phyloP scores from a whole-genome alignment of 2,113 vertebrate species.

The Ardeotis arabs region DNA sequence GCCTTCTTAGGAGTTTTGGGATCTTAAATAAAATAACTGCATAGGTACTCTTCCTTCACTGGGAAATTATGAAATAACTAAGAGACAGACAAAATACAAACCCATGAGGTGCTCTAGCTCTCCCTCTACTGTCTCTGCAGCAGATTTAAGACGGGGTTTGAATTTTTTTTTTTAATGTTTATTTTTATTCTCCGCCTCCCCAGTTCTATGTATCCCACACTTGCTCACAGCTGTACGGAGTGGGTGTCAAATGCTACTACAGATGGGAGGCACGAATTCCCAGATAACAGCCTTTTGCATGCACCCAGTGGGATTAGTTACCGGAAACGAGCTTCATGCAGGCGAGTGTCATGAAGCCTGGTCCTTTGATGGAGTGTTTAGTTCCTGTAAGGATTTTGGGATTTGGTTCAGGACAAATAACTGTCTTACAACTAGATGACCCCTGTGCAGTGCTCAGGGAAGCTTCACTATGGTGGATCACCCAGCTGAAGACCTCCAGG shows the following conservation, averaged over 20 bases:
- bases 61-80: background rate
- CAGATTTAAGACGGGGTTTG: background rate
- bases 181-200: background rate
- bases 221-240: background rate
- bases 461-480: background rate
- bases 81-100: background rate
- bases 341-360: background rate
- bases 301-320: background rate
- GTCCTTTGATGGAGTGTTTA: background rate
- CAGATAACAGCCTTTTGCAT: background rate
- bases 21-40: background rate
- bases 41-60: rapidly evolving
- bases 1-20: background rate
- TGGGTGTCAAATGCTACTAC: background rate
- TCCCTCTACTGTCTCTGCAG: background rate
- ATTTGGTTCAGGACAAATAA: background rate
- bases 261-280: background rate
- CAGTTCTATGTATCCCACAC: background rate
- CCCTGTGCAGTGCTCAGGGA: background rate
- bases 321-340: background rate
- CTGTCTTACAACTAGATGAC: background rate
- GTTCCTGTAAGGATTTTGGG: background rate
- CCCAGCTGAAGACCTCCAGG: background rate
- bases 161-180: background rate
- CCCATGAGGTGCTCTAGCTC: background rate